Conservation (phyloP, 2,113 vertebrate species). For the Podarcis cretensis region DNA sequence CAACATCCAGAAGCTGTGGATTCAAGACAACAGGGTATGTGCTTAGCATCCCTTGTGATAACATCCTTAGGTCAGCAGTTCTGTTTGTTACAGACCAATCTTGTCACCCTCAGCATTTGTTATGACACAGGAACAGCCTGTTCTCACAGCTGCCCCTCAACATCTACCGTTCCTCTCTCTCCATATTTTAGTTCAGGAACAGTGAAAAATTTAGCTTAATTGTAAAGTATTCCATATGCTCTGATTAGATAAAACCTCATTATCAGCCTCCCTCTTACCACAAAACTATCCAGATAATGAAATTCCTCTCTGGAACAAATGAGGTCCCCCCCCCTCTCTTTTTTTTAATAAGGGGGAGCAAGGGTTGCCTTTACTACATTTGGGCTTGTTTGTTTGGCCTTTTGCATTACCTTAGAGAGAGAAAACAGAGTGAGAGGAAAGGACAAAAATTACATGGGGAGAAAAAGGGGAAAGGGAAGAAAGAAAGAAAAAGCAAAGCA, state of each 20-base stretch:
- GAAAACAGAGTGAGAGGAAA: slow-evolving; percentile 6
- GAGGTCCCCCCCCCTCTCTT: fast-evolving
- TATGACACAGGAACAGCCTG: not conserved
- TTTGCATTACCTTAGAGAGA: slow-evolving; percentile 11
- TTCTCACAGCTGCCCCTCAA: not conserved
- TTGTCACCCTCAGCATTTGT: not conserved
- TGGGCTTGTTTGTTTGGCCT: not conserved
- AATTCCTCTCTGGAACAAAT: slow-evolving; percentile 54
- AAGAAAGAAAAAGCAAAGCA: slow-evolving; percentile 54
- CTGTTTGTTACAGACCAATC: not conserved
- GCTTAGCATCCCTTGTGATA: not conserved
- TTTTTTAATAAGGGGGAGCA: slow-evolving; percentile 35
- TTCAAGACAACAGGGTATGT: not conserved
- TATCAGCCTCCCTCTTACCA: slow-evolving; percentile 39
- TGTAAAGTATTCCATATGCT: slow-evolving; percentile 52
- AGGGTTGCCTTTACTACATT: not conserved
- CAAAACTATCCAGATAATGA: slow-evolving; percentile 56
- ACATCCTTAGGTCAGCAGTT: not conserved
- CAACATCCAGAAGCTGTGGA: not conserved
- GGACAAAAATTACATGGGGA: not conserved
- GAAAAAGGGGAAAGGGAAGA: slow-evolving; percentile 35
- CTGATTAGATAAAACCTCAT: slow-evolving; percentile 61
- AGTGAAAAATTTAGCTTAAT: slow-evolving; percentile 38
- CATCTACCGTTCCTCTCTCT: not conserved
- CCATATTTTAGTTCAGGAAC: slow-evolving; percentile 15